Conservation (phyloP, 2,113 vertebrate genomes). For the Indri indri region DNA sequence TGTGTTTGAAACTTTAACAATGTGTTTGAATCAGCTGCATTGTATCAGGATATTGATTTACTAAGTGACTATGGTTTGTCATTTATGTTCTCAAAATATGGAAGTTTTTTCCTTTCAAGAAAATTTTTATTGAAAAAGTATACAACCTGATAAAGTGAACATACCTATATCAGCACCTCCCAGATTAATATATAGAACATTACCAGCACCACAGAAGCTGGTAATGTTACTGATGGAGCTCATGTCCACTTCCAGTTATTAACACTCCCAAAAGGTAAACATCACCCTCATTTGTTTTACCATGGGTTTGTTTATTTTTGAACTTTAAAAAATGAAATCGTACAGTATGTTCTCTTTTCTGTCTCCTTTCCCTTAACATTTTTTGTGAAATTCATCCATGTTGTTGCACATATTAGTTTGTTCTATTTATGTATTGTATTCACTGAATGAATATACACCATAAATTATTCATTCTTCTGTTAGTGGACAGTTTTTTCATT, state of each 20-base stretch:
- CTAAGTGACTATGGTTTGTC: neutral
- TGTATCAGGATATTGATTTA: neutral
- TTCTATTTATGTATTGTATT: neutral
- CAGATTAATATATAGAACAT: neutral
- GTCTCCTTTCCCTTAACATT: neutral
- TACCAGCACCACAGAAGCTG: neutral
- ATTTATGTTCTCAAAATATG: conserved; percentile 24
- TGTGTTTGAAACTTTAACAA: neutral
- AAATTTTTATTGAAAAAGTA: conserved; percentile 18
- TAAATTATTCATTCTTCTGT: neutral
- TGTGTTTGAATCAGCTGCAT: neutral
- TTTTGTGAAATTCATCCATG: neutral
- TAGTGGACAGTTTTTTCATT: neutral
- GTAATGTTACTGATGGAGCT: neutral
- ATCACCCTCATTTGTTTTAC: neutral
- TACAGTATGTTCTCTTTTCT: neutral
- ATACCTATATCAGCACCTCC: neutral
- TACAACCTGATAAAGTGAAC: neutral
- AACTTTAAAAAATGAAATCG: conserved; percentile 14
- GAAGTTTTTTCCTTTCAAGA: neutral
- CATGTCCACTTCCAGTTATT: neutral
- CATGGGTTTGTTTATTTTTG: conserved; percentile 19
- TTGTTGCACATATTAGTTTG: neutral
- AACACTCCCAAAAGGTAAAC: neutral
- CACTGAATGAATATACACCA: neutral